Base-by-base conservation (phyloP, 2,113 vertebrate genomes). In the Phylloscopus whistleri region DNA sequence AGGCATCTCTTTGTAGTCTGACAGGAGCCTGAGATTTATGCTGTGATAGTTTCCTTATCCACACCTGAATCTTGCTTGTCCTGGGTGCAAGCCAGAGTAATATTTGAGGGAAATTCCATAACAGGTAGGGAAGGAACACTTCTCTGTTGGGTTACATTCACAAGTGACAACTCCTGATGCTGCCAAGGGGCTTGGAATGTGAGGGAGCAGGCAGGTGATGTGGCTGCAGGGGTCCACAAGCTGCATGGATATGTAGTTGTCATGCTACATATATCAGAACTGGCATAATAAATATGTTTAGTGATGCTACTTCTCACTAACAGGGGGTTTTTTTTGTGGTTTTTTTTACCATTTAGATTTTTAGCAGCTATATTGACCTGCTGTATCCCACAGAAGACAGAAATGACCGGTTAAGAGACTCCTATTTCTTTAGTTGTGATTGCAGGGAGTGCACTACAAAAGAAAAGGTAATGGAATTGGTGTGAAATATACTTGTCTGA, bases 321-420 rank as follows among this genome's bases (percentile, higher is more conserved):
- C 64, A n/a, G n/a, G n/a, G n/a, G n/a, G n/a, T 74, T 11, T 18
- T 67, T 48, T 48, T 48, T 48, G 9, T 21, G 18, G 20, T 31
- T 31, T 69, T 83, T 11, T 48, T 31, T 39, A 26, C 92, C 39
- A 28, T 55, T 5, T 62, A 99, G 99, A 96, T 99, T 81, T 99
- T 99, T 83, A 99, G 98, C 96, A 99, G 99, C 97, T 99, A 99
- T 89, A 99, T 99, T 76, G 99, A 99, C 92, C 97, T 99, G 48
- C 97, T 99, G 30, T 99, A 99, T 86, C 98, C 99, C 30, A 99
- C 99, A 35, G 99, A 99, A 60, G 99, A 99, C 76, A 98, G 99
- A 58, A 99, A 99, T 26, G 98, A 97, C 87, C 97, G 98, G 77
- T 94, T 99, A 62, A 97, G 97, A 93, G 99, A 99, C 43, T 98